Evolutionary conservation across 2,113 vertebrate species (phyloP).

Genomic region (Dicentrarchus labrax): DNA sequence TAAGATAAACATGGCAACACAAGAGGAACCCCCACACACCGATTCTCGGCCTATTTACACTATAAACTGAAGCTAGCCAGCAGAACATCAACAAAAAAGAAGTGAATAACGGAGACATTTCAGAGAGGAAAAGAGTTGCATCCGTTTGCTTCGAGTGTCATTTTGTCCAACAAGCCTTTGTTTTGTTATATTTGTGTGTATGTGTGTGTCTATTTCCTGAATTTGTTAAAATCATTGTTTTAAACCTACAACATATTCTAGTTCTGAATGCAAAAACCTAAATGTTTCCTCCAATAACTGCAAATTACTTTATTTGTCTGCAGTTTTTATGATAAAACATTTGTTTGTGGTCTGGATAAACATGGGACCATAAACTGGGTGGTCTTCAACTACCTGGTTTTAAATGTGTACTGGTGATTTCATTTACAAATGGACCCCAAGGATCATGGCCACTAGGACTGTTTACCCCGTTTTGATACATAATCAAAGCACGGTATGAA

Average conservation of each 20-base stretch:
- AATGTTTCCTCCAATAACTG: neutral
- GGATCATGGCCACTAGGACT: no score
- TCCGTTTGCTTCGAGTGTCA: no score
- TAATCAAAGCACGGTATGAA: no score
- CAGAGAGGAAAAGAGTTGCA: no score
- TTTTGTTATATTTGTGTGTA: neutral
- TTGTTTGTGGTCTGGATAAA: neutral
- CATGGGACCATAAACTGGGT: no score
- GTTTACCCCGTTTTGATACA: no score
- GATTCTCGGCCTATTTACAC: conserved; percentile 29
- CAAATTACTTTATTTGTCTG: neutral
- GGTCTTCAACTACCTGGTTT: no score
- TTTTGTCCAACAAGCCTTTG: no score
- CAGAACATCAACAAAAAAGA: neutral
- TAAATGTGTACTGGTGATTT: no score
- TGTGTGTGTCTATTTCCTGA: neutral
- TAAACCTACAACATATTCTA: neutral
- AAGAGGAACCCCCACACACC: conserved; percentile 25
- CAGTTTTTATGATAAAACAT: neutral
- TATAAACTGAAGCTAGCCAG: neutral
- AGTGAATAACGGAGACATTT: neutral
- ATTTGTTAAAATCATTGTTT: neutral
- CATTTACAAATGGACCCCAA: no score
- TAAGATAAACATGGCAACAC: conserved; percentile 25
- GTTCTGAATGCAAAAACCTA: neutral